Evolutionary conservation across 2,888 invertebrate species (phyloP).

Genomic region (Metopia argyrocephala): DNA sequence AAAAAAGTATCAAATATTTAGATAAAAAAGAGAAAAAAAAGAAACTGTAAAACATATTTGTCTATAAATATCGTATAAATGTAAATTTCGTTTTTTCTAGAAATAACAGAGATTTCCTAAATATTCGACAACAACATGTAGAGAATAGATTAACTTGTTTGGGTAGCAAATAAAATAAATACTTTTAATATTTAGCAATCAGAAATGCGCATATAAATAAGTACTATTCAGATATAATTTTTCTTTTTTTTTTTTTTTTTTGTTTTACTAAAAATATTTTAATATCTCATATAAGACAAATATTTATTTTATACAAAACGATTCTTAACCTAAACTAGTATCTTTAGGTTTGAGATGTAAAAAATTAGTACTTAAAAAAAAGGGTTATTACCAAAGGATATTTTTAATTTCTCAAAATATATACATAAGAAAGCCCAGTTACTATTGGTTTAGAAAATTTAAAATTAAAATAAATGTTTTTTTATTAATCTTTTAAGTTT

Average conservation of each 20-base stretch:
- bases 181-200: conserved; percentile 50
- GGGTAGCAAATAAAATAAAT: conserved; percentile 11
- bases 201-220: conserved; percentile 60
- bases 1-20: neutral
- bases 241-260: neutral
- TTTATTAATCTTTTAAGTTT: no score
- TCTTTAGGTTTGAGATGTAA: no score
- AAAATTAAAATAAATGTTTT: no score
- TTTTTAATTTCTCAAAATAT: no score
- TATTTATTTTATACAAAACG: no score
- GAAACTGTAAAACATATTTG: neutral
- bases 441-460: no score
- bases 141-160: neutral
- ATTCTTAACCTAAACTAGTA: no score
- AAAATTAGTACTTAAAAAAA: no score
- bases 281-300: no score
- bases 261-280: neutral
- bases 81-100: neutral
- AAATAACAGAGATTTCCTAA: neutral
- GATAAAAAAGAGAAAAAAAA: neutral
- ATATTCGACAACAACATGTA: neutral
- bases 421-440: no score
- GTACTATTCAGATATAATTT: conserved; percentile 1
- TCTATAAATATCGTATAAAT: neutral
- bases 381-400: no score